Base-by-base conservation (phyloP, 2,888 invertebrate genomes). In the Cataglyphis albicans region DNA sequence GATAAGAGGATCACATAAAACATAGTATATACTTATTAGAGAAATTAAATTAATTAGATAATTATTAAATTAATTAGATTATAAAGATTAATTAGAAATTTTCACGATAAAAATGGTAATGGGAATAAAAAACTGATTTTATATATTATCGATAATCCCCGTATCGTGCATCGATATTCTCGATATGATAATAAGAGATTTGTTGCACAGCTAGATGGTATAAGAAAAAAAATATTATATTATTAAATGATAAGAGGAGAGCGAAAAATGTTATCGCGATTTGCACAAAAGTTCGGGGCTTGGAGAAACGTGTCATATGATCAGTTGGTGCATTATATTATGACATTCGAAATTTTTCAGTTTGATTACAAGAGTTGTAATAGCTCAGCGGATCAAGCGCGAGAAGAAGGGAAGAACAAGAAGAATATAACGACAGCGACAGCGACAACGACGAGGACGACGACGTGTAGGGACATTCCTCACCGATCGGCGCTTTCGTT, bases 401-500 rank as follows among this genome's bases (percentile, higher is more conserved):
- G 52, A 52, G 52, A n/a, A n/a, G 18, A 52, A n/a, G 2, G 52
- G 48, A 18, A n/a, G 18, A 48, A 52, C n/a, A n/a, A 5, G 52
- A 52, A 52, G 52, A 52, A 3, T 6, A 48, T 1, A 6, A 6
- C 48, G 48, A 44, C 44, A 5, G 15, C 48, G 48, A 41, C 41
- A 10, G 15, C 18, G 48, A 48, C 5, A 1, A 18, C 44, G 18
- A 44, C 44, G 15, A 48, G 6, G n/a, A 48, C 18, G n/a, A 7
- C n/a, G 52, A 52, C 52, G 52, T 52, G n/a, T 7, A 52, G 52
- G 52, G 7, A 52, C 2, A 52, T n/a, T 52, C n/a, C 52, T 52
- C 52, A 52, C 52, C 52, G 52, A 52, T 52, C n/a, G 52, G 52
- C 52, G 52, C 52, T 52, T 52, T n/a, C 18, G 48, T 48, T 48